Evolutionary conservation across 2,888 invertebrate species (phyloP), one percentile per base, ranked within the genome.

Genomic region (Ceraclea dissimilis): DNA sequence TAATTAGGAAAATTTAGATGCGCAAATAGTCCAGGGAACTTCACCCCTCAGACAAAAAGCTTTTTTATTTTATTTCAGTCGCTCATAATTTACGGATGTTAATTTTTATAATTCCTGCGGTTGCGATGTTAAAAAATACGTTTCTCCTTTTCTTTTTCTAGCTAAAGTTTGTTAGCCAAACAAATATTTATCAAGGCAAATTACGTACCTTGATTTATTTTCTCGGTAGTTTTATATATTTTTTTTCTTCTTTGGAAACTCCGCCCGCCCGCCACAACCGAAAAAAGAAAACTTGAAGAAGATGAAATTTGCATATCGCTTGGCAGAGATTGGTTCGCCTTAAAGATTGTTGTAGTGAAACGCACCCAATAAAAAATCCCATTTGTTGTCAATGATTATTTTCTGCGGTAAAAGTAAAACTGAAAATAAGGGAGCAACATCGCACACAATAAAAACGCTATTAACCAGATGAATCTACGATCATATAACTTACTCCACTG

Each of bases 201-300:
- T 46, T 46, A 46, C 39, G n/a, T 39, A 39, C 46, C 46, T 46
- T 46, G 46, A 46, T 46, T 46, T 46, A 46, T 46, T 46, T 46
- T 46, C 46, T 46, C 20, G n/a, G 16, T 20, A 19, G 19, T 46
- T 10, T 46, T 46, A 19, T 46, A 8, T 46, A 8, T 19, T 19
- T 5, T 16, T 46, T 13, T 5, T 19, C 13, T 46, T 19, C 5
- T 46, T 11, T 13, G 2, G 6, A 46, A 43, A 20, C 20, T 46
- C 39, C 26, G 26, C 26, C 26, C 26, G 26, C 10, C n/a, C 10
- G 26, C 26, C 26, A 26, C 26, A 26, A 26, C 26, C 26, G 10
- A 26, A 26, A 26, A 26, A 26, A n/a, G n/a, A 26, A 26, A 26
- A 26, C 26, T 26, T 26, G 26, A 19, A 19, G 4, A 46, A 46